Evolutionary conservation across 2,797 vertebrate genomes (phyloP).

Genomic region (Morelia viridis): DNA sequence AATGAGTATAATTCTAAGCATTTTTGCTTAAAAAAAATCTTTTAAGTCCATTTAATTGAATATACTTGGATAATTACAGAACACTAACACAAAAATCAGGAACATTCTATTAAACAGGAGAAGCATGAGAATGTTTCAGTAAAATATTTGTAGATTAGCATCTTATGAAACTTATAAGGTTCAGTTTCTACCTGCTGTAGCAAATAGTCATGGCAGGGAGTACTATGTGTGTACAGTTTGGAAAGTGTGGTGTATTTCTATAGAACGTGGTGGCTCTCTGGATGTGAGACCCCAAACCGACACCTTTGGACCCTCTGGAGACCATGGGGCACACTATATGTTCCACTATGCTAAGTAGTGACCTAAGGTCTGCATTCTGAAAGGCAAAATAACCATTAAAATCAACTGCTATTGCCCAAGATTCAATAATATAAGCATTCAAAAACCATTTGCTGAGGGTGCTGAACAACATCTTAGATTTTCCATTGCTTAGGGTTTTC

Average conservation of each 20-base stretch:
- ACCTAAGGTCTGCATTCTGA: not conserved
- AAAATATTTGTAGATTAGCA: not conserved
- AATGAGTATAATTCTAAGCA: not conserved
- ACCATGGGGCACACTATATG: not conserved
- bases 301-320: not conserved
- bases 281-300: not conserved
- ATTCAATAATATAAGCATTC: not conserved
- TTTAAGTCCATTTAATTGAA: not conserved
- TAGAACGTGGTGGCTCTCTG: not conserved
- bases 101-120: not conserved
- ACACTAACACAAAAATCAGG: not conserved
- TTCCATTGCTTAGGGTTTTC: no score
- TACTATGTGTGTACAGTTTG: not conserved
- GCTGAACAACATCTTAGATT: no score
- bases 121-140: not conserved
- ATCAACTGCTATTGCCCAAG: not conserved
- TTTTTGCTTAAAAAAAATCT: not conserved
- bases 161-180: not conserved
- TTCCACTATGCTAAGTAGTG: not conserved
- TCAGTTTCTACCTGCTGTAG: not conserved
- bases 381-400: not conserved
- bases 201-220: not conserved
- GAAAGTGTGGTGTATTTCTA: not conserved
- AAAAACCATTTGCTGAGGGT: no score
- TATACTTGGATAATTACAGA: not conserved